Percentiles rank a stretch among this genome's conserved stretches.
phyloP scores from a whole-genome alignment of 2,888 invertebrate species.

The Capitulum mitella region DNA sequence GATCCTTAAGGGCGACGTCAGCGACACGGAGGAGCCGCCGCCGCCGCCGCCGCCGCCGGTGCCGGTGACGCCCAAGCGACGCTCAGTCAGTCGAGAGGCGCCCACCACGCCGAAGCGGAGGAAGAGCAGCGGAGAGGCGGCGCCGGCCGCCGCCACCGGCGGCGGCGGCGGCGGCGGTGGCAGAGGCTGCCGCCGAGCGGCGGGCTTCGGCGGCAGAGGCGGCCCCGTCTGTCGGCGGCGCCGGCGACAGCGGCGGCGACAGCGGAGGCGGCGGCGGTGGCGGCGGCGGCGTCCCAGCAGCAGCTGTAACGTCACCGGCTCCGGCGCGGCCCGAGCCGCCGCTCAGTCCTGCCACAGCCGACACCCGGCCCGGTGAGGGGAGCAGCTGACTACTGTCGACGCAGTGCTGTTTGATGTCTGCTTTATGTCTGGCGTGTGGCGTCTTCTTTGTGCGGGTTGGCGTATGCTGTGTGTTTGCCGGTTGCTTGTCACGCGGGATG shows the following conservation, averaged over 20 bases:
- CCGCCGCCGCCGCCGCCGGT: constrained; percentile 3
- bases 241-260: neutral
- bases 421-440: too few species aligned
- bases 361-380: too few species aligned
- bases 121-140: neutral
- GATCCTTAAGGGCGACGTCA: neutral
- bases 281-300: neutral
- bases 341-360: too few species aligned
- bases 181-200: neutral
- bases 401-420: too few species aligned
- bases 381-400: too few species aligned
- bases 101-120: neutral
- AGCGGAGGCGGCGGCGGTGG: neutral
- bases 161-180: neutral
- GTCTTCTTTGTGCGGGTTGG: too few species aligned
- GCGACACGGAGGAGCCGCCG: neutral
- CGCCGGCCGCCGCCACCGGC: neutral
- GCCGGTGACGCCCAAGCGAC: neutral
- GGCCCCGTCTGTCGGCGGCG: neutral
- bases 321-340: too few species aligned
- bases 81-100: constrained; percentile 7
- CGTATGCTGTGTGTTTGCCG: too few species aligned
- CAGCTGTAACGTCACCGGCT: too few species aligned
- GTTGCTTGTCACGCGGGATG: too few species aligned
- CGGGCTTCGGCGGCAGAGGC: neutral